Conservation (phyloP, 2,113 vertebrate species). For the Plotosus lineatus region DNA sequence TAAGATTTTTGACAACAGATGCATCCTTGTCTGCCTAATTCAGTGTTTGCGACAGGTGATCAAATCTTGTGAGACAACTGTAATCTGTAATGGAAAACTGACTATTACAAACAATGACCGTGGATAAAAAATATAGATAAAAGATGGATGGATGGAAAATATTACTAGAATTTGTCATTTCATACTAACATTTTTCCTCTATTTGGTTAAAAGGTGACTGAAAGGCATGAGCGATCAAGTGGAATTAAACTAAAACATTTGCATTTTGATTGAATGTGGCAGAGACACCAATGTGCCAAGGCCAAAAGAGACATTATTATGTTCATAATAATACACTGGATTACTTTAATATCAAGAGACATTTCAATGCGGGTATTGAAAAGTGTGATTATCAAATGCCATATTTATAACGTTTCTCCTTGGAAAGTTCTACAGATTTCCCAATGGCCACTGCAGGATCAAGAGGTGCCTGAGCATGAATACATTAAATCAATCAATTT, state of each 20-base stretch:
- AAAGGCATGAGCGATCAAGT: slow-evolving; percentile 19
- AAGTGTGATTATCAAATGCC: slow-evolving; percentile 45
- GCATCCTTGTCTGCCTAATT: no score
- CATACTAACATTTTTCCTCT: not conserved
- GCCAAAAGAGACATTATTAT: slow-evolving; percentile 43
- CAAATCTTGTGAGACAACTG: no score
- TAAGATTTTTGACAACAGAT: no score
- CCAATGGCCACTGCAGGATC: slow-evolving; percentile 17
- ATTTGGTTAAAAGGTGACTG: slow-evolving; percentile 11
- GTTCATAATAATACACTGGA: slow-evolving; percentile 52
- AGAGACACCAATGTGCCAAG: slow-evolving; percentile 18
- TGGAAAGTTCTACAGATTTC: slow-evolving; percentile 36
- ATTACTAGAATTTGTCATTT: no score
- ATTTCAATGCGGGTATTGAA: slow-evolving; percentile 36
- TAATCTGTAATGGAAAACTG: no score
- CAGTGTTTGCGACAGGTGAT: no score
- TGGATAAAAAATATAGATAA: no score
- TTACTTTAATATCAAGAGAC: slow-evolving; percentile 67
- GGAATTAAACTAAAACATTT: slow-evolving; percentile 53
- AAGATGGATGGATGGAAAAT: no score
- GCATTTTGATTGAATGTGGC: slow-evolving; percentile 63
- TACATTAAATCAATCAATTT: slow-evolving; percentile 34
- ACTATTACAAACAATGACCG: no score
- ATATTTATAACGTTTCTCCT: slow-evolving; percentile 30
- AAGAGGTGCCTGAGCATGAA: slow-evolving; percentile 17